phyloP scores from a whole-genome alignment of 2,113 vertebrate genomes.

The Corvus cornix region DNA sequence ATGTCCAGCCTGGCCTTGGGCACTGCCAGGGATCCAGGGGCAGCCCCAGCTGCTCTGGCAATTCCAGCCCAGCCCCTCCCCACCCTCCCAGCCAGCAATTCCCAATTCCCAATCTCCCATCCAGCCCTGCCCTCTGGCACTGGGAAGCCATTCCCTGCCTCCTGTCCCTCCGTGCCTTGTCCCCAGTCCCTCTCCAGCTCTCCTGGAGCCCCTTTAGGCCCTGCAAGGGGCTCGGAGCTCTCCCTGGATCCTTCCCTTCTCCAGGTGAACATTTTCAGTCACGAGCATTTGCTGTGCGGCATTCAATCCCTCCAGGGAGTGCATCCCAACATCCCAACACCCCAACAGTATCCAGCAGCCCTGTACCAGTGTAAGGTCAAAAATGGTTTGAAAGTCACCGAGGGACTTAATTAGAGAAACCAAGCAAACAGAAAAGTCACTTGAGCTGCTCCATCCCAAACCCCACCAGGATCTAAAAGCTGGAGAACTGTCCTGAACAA shows the following conservation, averaged over 20 bases:
- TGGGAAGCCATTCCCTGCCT: background rate
- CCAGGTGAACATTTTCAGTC: background rate
- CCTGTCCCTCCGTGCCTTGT: background rate
- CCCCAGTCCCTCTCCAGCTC: background rate
- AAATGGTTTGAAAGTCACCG: background rate
- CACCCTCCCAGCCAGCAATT: background rate
- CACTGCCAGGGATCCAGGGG: background rate
- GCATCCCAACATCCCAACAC: background rate
- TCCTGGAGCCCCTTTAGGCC: background rate
- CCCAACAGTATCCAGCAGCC: background rate
- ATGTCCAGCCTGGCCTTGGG: background rate
- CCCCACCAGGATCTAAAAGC: background rate
- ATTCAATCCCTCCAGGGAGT: background rate
- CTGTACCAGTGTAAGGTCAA: background rate
- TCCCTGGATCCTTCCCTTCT: background rate
- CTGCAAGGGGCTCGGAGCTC: background rate
- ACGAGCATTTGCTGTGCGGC: background rate
- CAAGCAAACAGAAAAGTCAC: background rate
- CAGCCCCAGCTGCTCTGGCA: background rate
- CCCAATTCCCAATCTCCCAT: background rate
- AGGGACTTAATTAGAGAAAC: background rate
- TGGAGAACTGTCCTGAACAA: background rate
- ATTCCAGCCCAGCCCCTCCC: background rate
- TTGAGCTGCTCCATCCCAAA: background rate
- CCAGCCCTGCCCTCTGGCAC: no score